Evolutionary conservation across 2,797 vertebrate species (phyloP).

Genomic region (Lerista edwardsae): DNA sequence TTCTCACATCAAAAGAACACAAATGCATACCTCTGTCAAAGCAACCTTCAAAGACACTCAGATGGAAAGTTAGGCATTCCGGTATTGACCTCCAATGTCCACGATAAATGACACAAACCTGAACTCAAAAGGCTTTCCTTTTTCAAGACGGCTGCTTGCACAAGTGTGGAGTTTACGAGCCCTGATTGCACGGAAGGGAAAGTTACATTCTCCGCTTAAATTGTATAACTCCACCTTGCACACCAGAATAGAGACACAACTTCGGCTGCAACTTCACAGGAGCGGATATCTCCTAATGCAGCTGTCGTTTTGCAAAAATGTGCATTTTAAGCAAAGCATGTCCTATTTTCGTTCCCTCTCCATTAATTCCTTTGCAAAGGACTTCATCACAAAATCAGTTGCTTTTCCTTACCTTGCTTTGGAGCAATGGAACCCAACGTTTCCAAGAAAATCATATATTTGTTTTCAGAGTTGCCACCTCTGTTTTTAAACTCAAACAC

Average conservation of each 20-base stretch:
- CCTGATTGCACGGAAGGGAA: conserved; percentile 21
- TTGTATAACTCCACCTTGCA: conserved; percentile 8
- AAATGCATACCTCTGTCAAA: neutral
- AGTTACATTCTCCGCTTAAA: conserved; percentile 22
- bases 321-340: conserved; percentile 16
- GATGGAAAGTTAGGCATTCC: neutral
- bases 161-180: conserved; percentile 25
- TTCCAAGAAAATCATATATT: conserved; percentile 43
- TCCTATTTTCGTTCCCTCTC: conserved; percentile 9
- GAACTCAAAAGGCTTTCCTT: conserved; percentile 17
- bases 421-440: conserved; percentile 38
- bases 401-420: conserved; percentile 72
- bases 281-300: conserved; percentile 37
- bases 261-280: neutral
- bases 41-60: neutral
- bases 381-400: conserved; percentile 40
- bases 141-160: neutral
- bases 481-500: conserved; percentile 54
- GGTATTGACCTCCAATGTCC: neutral
- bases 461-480: conserved; percentile 31
- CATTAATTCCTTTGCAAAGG: conserved; percentile 41
- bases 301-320: conserved; percentile 21
- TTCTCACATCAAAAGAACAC: no score
- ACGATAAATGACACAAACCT: conserved; percentile 24
- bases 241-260: conserved; percentile 36